Evolutionary conservation across 2,888 invertebrate species (phyloP), one percentile per base, ranked within the genome.

Genomic region (Creontiades dilutus): DNA sequence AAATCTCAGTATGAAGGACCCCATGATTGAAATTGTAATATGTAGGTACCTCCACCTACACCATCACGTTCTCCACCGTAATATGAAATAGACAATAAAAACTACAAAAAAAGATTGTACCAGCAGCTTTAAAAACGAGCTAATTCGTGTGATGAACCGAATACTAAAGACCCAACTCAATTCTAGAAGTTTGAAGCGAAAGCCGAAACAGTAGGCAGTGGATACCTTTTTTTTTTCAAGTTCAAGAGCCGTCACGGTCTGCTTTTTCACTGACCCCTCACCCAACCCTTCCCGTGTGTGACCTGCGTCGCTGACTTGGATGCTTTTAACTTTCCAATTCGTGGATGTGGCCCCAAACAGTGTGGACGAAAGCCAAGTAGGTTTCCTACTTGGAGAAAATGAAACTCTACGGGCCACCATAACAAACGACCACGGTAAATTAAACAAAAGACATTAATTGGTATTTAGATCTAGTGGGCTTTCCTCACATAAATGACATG

Each of bases 311-410:
- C 47, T 46, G 78, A 68, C 68, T 68, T 68, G 68, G 13, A 12
- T 23, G 27, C 68, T 78, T 78, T 78, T n/a, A 46, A 78, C 78
- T 78, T 78, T 78, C 78, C 78, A 78, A 78, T 78, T 14, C 28
- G 68, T 23, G 68, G 23, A 23, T 23, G 68, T 16, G 23, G 1
- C 27, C 23, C 68, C 13, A 68, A 23, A 68, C 68, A 27, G 68
- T 57, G 27, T 68, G 68, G 68, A 68, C 23, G 27, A 68, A 68
- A 68, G 68, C 23, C 68, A 68, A 68, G 68, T 27, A 4, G 11
- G 13, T 68, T 68, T 68, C 27, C 9, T 11, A 23, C 23, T 68
- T 23, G 23, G 23, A 23, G 19, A 27, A 27, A 68, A 68, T 23
- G 9, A 68, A 68, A 68, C 23, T 11, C 12, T 0, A n/a, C 37